Conservation (phyloP, 2,888 invertebrate species). For the Lomographa bimaculata region DNA sequence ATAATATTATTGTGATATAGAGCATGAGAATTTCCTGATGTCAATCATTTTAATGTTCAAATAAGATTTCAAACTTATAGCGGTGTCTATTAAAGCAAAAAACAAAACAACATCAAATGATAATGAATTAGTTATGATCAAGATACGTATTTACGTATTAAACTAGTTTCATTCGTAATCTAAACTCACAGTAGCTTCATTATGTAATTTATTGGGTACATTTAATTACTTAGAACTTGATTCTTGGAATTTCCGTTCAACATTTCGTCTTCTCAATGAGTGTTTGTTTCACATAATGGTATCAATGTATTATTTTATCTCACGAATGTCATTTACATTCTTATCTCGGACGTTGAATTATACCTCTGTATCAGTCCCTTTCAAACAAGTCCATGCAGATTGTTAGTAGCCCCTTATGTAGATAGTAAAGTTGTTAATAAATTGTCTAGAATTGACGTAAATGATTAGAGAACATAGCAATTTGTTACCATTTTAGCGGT, state of each 20-base stretch:
- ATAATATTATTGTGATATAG: slow-evolving; percentile 2
- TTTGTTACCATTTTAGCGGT: slow-evolving; percentile 31
- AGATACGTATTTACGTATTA: not conserved
- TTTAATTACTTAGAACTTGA: slow-evolving; percentile 14
- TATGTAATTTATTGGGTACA: not conserved
- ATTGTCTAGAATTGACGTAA: slow-evolving; percentile 39
- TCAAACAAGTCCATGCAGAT: slow-evolving; percentile 40
- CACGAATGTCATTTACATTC: slow-evolving; percentile 46
- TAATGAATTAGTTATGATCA: slow-evolving; percentile 7
- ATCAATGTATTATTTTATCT: slow-evolving; percentile 36
- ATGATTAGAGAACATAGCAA: slow-evolving; percentile 34
- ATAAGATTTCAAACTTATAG: not conserved
- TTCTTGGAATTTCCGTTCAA: slow-evolving; percentile 25
- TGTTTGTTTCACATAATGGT: slow-evolving; percentile 33
- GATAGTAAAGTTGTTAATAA: slow-evolving; percentile 34
- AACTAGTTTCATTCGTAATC: slow-evolving; percentile 4
- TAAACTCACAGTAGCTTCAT: not conserved
- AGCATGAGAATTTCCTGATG: not conserved
- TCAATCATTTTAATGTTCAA: not conserved
- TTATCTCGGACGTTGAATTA: slow-evolving; percentile 50
- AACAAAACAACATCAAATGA: slow-evolving; percentile 6
- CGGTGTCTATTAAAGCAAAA: slow-evolving; percentile 3
- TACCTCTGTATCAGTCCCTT: slow-evolving; percentile 37
- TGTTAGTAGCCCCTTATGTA: slow-evolving; percentile 27
- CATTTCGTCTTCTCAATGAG: slow-evolving; percentile 28